A percentile compares a stretch with the other conserved stretches of the same genome.
Conservation (phyloP, 1,140 invertebrate genomes). For the Drosophila navojoa region DNA sequence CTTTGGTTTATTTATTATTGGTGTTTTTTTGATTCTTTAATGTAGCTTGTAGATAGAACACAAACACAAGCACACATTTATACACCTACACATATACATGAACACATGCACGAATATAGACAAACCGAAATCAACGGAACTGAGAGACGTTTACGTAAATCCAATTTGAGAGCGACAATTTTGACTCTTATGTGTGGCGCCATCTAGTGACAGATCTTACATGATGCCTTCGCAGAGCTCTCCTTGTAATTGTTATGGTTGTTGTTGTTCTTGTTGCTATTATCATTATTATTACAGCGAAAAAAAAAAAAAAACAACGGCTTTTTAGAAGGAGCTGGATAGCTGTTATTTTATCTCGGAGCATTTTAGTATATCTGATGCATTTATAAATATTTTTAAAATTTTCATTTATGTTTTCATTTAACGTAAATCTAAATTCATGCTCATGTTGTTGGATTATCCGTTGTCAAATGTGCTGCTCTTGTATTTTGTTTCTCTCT, state of each 20-base stretch:
- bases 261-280: neutral
- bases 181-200: neutral
- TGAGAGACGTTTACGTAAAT: slow-evolving; percentile 1
- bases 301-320: too few species aligned
- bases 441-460: neutral
- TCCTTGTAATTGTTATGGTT: neutral
- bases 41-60: slow-evolving; percentile 9
- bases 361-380: too few species aligned
- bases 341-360: too few species aligned
- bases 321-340: too few species aligned
- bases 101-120: slow-evolving; percentile 1
- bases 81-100: neutral
- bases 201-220: neutral
- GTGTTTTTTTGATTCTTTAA: slow-evolving; percentile 1
- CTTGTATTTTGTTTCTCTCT: neutral
- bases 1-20: slow-evolving; percentile 21
- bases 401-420: neutral
- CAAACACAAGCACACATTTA: neutral
- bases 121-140: neutral
- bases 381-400: too few species aligned
- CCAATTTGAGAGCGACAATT: neutral
- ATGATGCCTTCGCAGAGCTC: neutral
- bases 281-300: neutral
- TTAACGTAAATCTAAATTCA: neutral
- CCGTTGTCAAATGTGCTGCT: neutral